These are phyloP conservation scores for Pseudococcus longispinus DNA, from an alignment of 2,888 invertebrate genomes.

Conservation along the genomic window DNA sequence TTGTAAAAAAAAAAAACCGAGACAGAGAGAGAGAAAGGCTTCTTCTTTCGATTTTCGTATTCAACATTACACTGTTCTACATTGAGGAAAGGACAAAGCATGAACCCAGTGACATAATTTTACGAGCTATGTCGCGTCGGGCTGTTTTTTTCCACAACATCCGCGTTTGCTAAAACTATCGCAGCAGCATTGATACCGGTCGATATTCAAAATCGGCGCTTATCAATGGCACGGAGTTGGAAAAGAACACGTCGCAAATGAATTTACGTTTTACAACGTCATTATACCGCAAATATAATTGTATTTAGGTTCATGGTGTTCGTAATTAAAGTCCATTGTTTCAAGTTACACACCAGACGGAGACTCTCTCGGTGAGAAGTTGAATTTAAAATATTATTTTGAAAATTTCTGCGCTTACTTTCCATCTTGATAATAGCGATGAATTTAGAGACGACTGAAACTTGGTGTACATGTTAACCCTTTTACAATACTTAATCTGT, in stretches of 20 bases:
- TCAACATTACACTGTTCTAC: no score
- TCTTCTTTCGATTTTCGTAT: no score
- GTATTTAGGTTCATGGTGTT: background rate
- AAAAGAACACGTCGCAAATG: background rate
- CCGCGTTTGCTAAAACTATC: no score
- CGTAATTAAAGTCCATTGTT: conserved; percentile 24
- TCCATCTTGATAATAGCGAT: conserved; percentile 25
- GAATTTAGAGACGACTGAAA: conserved; percentile 20
- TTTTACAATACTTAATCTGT: conserved; percentile 28
- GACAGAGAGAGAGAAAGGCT: no score
- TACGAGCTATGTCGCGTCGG: no score
- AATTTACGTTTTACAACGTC: background rate
- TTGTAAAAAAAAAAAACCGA: no score
- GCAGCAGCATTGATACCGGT: no score
- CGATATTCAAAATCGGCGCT: background rate
- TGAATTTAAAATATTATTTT: conserved; percentile 17
- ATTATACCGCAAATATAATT: conserved; percentile 16
- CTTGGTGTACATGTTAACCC: conserved; percentile 17
- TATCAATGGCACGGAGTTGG: background rate
- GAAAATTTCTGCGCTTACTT: background rate
- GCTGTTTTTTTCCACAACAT: no score
- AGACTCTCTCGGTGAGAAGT: background rate
- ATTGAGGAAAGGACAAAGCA: no score
- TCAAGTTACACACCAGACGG: background rate
- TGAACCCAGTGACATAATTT: no score